These are phyloP conservation scores for Tuberolachnus salignus DNA, from an alignment of 2,888 invertebrate species.

Conservation along the genomic window DNA sequence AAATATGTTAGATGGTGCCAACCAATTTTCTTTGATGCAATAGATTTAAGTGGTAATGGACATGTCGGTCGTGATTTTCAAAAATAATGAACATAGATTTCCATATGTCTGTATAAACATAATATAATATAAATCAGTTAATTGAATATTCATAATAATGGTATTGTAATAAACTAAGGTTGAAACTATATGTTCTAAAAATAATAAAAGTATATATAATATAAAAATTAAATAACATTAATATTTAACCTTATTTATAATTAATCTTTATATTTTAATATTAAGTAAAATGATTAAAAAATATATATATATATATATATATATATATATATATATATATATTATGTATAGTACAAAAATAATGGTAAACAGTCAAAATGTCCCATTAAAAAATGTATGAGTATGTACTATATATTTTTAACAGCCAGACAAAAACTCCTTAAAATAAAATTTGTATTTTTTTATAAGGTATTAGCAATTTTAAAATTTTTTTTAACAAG, in stretches of 20 bases:
- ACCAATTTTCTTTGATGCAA: conserved; percentile 7
- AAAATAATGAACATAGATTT: not conserved
- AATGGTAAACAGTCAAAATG: no score
- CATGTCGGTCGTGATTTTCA: not conserved
- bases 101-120: not conserved
- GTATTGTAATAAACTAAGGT: not conserved
- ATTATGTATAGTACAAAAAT: no score
- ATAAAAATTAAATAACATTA: not conserved
- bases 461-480: no score
- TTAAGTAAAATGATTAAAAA: not conserved
- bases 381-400: no score
- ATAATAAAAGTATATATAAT: not conserved
- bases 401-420: no score
- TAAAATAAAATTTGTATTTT: no score
- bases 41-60: not conserved
- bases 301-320: no score
- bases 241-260: not conserved
- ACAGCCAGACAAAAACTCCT: no score
- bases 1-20: not conserved
- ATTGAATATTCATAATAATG: not conserved
- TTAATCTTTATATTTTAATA: not conserved
- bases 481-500: no score
- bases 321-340: no score
- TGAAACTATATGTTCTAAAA: no score
- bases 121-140: not conserved